Conservation (phyloP, 2,113 vertebrate species). For the Mirza zaza region DNA sequence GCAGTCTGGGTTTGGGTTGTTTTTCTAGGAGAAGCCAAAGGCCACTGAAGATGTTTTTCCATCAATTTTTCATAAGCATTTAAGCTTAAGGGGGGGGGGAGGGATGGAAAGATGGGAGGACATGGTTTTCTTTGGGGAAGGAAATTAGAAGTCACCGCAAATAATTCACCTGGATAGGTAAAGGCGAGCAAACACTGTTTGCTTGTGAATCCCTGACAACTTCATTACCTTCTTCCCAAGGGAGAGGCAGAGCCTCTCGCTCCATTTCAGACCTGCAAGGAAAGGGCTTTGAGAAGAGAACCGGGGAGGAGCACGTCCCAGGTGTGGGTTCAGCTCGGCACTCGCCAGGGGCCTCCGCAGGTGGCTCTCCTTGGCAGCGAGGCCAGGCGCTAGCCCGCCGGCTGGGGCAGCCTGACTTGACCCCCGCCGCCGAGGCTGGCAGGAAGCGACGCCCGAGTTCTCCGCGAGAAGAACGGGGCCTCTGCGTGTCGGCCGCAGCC, state of each 20-base stretch:
- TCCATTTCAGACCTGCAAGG: not conserved
- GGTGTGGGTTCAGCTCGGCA: not conserved
- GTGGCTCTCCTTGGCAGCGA: conserved; percentile 45
- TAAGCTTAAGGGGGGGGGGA: not conserved
- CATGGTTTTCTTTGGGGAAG: conserved; percentile 60
- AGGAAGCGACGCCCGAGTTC: not conserved
- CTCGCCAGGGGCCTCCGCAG: conserved; percentile 35
- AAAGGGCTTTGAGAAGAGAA: not conserved
- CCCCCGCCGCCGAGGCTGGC: not conserved
- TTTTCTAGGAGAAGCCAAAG: conserved; percentile 69
- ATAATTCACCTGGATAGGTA: conserved; percentile 69
- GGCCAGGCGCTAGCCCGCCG: not conserved
- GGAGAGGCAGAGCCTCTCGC: not conserved
- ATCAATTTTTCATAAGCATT: conserved; percentile 61
- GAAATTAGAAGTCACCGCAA: conserved; percentile 65
- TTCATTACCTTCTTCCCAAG: not conserved
- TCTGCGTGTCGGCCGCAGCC: not conserved
- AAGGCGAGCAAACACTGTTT: not conserved
- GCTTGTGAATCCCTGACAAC: not conserved
- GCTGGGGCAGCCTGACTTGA: conserved; percentile 44
- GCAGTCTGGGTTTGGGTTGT: conserved; percentile 61
- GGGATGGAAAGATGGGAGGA: conserved; percentile 16
- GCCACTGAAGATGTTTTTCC: conserved; percentile 69
- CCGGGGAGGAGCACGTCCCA: not conserved
- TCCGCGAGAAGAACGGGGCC: not conserved